phyloP scores from a whole-genome alignment of 1,140 invertebrate species.

The Drosophila auraria region DNA sequence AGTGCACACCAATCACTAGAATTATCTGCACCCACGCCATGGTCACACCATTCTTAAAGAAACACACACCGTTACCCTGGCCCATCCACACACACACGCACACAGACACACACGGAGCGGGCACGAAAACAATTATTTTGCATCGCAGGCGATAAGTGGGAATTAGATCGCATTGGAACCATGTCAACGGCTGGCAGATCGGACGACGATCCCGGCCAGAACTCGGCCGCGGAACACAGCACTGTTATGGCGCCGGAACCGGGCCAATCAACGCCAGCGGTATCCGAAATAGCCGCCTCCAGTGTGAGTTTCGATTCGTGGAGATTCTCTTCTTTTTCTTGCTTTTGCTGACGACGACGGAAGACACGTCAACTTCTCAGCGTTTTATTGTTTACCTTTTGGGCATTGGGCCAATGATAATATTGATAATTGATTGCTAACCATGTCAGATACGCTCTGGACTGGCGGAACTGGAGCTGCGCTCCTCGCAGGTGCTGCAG shows the following conservation, averaged over 20 bases:
- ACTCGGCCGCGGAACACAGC: conserved; percentile 18
- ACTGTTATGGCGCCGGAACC: conserved; percentile 26
- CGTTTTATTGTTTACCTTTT: conserved; percentile 24
- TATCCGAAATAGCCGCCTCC: conserved; percentile 63
- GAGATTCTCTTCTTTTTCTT: conserved; percentile 18
- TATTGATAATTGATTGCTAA: conserved; percentile 14
- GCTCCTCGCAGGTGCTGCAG: conserved; percentile 79
- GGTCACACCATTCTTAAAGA: conserved; percentile 16
- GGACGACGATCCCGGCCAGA: conserved; percentile 61
- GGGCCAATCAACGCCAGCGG: conserved; percentile 41
- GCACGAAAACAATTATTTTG: conserved; percentile 50
- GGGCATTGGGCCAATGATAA: background rate
- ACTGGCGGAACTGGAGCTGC: conserved; percentile 78
- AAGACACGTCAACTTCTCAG: conserved; percentile 43
- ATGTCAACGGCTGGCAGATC: conserved; percentile 72
- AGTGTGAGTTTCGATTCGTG: conserved; percentile 48
- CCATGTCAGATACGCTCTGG: conserved; percentile 78
- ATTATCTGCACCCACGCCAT: background rate
- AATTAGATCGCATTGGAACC: conserved; percentile 39
- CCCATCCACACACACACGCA: conserved; percentile 9
- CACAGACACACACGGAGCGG: conserved; percentile 21
- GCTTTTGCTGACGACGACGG: conserved; percentile 68
- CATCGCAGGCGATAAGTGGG: conserved; percentile 27
- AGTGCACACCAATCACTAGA: background rate
- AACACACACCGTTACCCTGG: conserved; percentile 13